Evolutionary conservation across 2,113 vertebrate genomes (phyloP), one percentile per base, ranked within the genome.

Genomic region (Himantopus leucocephalus): DNA sequence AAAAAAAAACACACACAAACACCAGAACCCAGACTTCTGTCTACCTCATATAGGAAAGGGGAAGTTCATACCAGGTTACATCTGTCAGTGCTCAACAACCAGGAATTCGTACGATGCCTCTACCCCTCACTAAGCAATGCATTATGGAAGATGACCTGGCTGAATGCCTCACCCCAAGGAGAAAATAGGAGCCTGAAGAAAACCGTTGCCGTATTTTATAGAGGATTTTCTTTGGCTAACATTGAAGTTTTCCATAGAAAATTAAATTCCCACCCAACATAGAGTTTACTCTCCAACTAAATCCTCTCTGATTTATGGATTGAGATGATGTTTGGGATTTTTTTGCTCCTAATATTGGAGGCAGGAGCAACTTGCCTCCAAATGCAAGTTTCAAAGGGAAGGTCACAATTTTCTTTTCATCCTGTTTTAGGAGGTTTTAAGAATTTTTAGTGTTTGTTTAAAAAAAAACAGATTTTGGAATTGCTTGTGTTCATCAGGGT

Each of bases 31-130:
- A 94, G 85, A 81, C 70, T 85, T 94, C 71, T 94, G 64, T 92
- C 93, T 89, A 87, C 96, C 91, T 93, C 88, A 62, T 60, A 79
- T 72, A 93, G 81, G 41, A 39, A 62, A 92, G n/a, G 76, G 91
- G 88, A 94, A 94, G 85, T 92, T 94, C 92, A 94, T 91, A 82
- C 93, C 92, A 86, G 86, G 92, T 95, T 93, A 83, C 89, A 75
- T 92, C 93, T 94, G 85, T 93, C 93, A 91, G 63, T 80, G 96
- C 75, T 85, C 79, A 83, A 62, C 80, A 79, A 66, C 19, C 21
- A 52, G 95, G 92, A 95, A 97, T 93, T 91, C 5, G 4, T 50
- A 37, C 2, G 72, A 87, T 82, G 81, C 82, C 48, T 90, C 74
- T 82, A 55, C 87, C 92, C 68, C 53, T 96, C 15, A 1, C 81